Evolutionary conservation across 2,888 invertebrate species (phyloP).

Genomic region (Lingula anatina): DNA sequence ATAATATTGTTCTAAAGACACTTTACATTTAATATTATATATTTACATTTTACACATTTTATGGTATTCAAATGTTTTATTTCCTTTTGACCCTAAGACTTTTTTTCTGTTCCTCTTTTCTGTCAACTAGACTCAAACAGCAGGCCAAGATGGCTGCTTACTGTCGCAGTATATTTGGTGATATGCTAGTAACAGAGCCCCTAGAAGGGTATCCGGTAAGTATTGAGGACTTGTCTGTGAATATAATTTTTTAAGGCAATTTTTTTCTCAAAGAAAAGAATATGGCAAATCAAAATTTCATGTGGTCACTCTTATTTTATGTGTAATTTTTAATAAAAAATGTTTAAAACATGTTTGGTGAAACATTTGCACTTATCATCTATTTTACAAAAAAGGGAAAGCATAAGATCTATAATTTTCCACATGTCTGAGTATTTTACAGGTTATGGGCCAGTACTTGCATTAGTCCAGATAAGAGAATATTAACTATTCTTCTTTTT

Average conservation of each 20-base stretch:
- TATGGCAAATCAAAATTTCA: too few relatives aligned
- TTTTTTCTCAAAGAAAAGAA: conserved; percentile 5
- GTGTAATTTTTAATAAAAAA: too few relatives aligned
- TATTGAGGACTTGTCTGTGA: conserved; percentile 5
- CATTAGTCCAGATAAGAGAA: not conserved
- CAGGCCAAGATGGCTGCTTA: conserved; percentile 97
- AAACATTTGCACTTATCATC: too few relatives aligned
- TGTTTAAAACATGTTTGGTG: too few relatives aligned
- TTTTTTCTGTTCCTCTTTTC: not conserved
- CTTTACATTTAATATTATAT: too few relatives aligned
- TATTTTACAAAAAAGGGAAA: too few relatives aligned
- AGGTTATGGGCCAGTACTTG: not conserved
- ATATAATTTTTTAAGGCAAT: too few relatives aligned
- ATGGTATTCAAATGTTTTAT: too few relatives aligned
- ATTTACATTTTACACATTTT: too few relatives aligned
- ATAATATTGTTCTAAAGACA: too few relatives aligned
- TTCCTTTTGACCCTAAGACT: not conserved
- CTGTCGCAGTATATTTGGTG: conserved; percentile 91
- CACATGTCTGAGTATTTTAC: not conserved
- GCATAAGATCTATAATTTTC: not conserved
- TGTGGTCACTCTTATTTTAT: too few relatives aligned
- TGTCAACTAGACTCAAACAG: conserved; percentile 71
- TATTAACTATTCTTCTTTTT: conserved; percentile 9
- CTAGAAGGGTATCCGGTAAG: conserved; percentile 75
- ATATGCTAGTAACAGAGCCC: conserved; percentile 82